phyloP scores from a whole-genome alignment of 2,113 vertebrate genomes.

The Carassius auratus region DNA sequence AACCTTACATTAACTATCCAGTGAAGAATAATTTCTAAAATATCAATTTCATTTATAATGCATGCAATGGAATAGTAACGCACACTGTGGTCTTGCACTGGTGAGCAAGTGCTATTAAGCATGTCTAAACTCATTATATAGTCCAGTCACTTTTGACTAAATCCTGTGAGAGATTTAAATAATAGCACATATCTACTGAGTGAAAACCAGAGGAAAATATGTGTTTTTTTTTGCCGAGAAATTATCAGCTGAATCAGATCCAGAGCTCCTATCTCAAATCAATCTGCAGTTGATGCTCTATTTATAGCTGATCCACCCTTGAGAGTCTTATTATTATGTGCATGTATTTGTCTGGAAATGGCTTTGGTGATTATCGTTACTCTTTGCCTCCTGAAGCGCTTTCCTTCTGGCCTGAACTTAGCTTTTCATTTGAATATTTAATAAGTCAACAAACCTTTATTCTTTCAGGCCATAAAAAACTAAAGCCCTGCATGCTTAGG shows the following conservation, averaged over 20 bases:
- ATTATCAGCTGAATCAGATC: slow-evolving; percentile 38
- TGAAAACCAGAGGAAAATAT: slow-evolving; percentile 12
- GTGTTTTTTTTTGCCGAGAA: not conserved
- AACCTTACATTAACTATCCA: not conserved
- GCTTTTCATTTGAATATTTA: slow-evolving; percentile 51
- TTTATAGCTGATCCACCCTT: slow-evolving; percentile 56
- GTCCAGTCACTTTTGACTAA: not conserved
- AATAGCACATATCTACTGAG: not conserved
- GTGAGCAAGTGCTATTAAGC: not conserved
- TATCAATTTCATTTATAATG: not conserved
- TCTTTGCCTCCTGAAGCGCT: slow-evolving; percentile 46
- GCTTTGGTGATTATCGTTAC: slow-evolving; percentile 56
- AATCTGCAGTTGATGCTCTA: slow-evolving; percentile 52
- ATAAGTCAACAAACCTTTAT: slow-evolving; percentile 24
- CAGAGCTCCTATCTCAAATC: slow-evolving; percentile 42
- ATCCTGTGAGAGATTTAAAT: not conserved
- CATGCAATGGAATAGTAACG: not conserved
- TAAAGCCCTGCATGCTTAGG: not conserved
- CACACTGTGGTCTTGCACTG: not conserved
- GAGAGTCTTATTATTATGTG: slow-evolving; percentile 56
- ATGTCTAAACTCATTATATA: not conserved
- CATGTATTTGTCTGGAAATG: slow-evolving; percentile 53
- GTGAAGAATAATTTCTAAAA: not conserved
- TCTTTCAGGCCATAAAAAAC: not conserved
- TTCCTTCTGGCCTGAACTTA: slow-evolving; percentile 43